phyloP scores from a whole-genome alignment of 1,140 invertebrate genomes.

The Ceratoteleas bidentatus region DNA sequence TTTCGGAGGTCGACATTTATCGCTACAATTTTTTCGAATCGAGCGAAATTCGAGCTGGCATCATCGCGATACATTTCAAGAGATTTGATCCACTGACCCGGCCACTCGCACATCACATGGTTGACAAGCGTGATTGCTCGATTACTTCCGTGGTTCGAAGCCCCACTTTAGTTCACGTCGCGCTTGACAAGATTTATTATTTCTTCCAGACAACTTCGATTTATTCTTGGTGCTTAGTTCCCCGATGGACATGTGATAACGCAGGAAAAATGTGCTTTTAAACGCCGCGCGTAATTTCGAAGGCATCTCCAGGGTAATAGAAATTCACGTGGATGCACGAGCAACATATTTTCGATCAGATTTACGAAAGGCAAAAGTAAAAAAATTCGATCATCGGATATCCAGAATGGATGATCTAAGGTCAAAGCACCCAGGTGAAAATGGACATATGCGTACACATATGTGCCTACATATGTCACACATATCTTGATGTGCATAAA shows the following conservation, averaged over 20 bases:
- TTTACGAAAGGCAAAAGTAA: too few relatives aligned
- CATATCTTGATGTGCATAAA: too few relatives aligned
- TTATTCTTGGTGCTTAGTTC: conserved; percentile 21
- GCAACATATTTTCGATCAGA: too few relatives aligned
- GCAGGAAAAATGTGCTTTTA: conserved; percentile 4
- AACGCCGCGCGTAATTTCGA: not conserved
- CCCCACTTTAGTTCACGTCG: conserved; percentile 36
- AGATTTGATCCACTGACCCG: conserved; percentile 28
- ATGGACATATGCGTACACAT: too few relatives aligned
- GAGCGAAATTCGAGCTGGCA: not conserved
- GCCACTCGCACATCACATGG: conserved; percentile 34
- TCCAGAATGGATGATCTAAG: too few relatives aligned
- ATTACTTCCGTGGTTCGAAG: conserved; percentile 52
- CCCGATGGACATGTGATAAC: conserved; percentile 11
- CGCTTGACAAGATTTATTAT: conserved; percentile 41
- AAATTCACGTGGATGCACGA: not conserved
- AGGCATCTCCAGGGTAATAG: not conserved
- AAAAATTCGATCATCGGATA: too few relatives aligned
- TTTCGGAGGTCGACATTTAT: too few relatives aligned
- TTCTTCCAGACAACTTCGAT: conserved; percentile 41
- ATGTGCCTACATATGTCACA: too few relatives aligned
- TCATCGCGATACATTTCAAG: conserved; percentile 29
- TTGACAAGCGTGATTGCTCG: conserved; percentile 60
- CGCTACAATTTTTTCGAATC: too few relatives aligned
- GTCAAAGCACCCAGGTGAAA: too few relatives aligned